Evolutionary conservation across 2,113 vertebrate species (phyloP).

Genomic region (Xiphias gladius): DNA sequence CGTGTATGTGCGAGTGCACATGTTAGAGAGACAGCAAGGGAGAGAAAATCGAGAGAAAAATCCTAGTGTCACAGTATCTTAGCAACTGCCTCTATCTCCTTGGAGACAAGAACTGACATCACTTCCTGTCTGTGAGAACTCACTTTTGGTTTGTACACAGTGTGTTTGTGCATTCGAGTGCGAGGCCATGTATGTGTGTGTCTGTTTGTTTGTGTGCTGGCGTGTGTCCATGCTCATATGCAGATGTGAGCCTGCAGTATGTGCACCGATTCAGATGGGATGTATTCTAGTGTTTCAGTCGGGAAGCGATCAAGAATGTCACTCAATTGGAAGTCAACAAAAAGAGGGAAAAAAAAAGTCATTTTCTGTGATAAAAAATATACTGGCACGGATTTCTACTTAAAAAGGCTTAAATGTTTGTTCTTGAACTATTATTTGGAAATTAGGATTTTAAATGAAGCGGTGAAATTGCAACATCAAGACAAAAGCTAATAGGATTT

Average conservation of each 20-base stretch:
- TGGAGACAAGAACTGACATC: slow-evolving; percentile 87
- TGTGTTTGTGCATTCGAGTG: slow-evolving; percentile 66
- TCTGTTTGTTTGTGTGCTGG: slow-evolving; percentile 26
- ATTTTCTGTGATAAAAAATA: neutral
- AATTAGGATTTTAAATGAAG: neutral
- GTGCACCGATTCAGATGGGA: slow-evolving; percentile 48
- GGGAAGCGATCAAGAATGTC: slow-evolving; percentile 4
- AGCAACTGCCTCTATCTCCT: slow-evolving; percentile 88
- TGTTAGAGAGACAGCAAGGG: slow-evolving; percentile 54
- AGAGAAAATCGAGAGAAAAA: slow-evolving; percentile 82
- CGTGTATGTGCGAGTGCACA: slow-evolving; percentile 40
- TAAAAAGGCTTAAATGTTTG: neutral
- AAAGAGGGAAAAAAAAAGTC: neutral
- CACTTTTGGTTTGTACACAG: slow-evolving; percentile 79
- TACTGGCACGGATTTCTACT: neutral
- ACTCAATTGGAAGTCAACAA: slow-evolving; percentile 8
- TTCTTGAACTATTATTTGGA: neutral
- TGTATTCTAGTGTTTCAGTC: slow-evolving; percentile 20
- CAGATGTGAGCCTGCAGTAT: slow-evolving; percentile 51
- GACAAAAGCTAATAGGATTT: neutral
- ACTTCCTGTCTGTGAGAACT: slow-evolving; percentile 86
- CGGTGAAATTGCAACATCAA: neutral
- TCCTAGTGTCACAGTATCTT: slow-evolving; percentile 88
- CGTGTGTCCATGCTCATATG: slow-evolving; percentile 50
- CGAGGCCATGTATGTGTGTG: slow-evolving; percentile 36